Evolutionary conservation across 2,113 vertebrate genomes (phyloP).

Genomic region (Nothoprocta perdicaria): DNA sequence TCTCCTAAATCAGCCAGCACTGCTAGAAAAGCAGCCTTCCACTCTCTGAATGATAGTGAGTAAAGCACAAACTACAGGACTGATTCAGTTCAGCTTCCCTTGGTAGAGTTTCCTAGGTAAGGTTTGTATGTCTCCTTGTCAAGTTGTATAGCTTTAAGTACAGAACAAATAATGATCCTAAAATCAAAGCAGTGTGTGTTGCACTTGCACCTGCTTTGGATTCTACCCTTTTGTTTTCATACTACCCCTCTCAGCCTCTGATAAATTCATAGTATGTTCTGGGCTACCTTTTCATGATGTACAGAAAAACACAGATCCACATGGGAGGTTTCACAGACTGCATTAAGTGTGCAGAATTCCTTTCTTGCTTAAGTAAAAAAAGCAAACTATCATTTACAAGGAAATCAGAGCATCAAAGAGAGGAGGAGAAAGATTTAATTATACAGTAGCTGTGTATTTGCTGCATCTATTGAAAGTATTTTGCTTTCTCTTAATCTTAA

Average conservation of each 20-base stretch:
- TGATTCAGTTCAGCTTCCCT: not conserved
- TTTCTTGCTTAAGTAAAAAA: conserved; percentile 54
- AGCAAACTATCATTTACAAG: conserved; percentile 53
- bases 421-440: conserved; percentile 24
- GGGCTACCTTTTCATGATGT: conserved; percentile 63
- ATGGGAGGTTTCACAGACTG: conserved; percentile 53
- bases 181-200: not conserved
- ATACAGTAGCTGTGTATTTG: conserved; percentile 21
- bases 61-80: not conserved
- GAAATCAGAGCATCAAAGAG: conserved; percentile 42
- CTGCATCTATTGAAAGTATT: conserved; percentile 2
- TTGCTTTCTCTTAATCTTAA: not conserved
- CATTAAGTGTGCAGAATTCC: conserved; percentile 25
- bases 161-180: conserved; percentile 4
- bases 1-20: not conserved
- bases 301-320: conserved; percentile 30
- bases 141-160: conserved; percentile 15
- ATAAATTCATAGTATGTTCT: conserved; percentile 59
- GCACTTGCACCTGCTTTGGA: conserved; percentile 50
- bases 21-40: not conserved
- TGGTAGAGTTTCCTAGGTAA: not conserved
- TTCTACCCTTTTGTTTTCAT: conserved; percentile 47
- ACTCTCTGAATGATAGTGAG: not conserved
- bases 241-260: conserved; percentile 44
- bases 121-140: not conserved